Percentiles rank a stretch among this genome's conserved stretches.
Evolutionary conservation across 37 sponge, comb jelly and placozoan species (phyloP).

Genomic region (Chondrosia reniformis): DNA sequence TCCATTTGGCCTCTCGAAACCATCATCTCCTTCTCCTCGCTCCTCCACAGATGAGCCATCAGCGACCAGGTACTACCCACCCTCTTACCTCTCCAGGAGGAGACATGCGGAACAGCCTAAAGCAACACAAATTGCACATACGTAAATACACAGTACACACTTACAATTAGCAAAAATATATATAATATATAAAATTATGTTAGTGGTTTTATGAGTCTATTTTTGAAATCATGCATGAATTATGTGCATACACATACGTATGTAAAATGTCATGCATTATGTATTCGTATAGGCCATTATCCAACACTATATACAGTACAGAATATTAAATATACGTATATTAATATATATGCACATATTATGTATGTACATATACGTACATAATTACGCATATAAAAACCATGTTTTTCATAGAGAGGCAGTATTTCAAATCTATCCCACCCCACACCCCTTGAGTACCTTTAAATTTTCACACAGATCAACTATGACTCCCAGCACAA

Average conservation of each 20-base stretch:
- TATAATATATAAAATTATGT: no score
- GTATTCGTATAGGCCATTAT: no score
- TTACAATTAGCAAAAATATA: not conserved
- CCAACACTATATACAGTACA: not conserved
- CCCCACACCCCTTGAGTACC: constrained; percentile 42
- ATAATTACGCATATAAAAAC: not conserved
- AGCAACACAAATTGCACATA: not conserved
- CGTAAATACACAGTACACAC: not conserved
- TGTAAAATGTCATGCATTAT: no score
- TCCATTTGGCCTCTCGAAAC: constrained; percentile 62
- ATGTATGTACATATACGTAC: not conserved
- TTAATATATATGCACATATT: not conserved
- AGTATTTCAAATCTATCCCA: not conserved
- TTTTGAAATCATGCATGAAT: no score
- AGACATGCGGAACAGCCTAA: constrained; percentile 83
- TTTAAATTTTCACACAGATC: constrained; percentile 94
- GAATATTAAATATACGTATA: not conserved
- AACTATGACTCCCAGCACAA: constrained; percentile 85
- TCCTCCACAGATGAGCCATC: constrained; percentile 84
- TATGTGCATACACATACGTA: not conserved
- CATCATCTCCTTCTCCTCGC: constrained; percentile 82
- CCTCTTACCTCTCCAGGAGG: constrained; percentile 64
- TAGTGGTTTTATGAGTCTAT: no score
- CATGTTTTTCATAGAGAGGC: not conserved
- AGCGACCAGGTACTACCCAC: constrained; percentile 65